Conservation (phyloP, 2,113 vertebrate species). For the Ammodytes dubius region DNA sequence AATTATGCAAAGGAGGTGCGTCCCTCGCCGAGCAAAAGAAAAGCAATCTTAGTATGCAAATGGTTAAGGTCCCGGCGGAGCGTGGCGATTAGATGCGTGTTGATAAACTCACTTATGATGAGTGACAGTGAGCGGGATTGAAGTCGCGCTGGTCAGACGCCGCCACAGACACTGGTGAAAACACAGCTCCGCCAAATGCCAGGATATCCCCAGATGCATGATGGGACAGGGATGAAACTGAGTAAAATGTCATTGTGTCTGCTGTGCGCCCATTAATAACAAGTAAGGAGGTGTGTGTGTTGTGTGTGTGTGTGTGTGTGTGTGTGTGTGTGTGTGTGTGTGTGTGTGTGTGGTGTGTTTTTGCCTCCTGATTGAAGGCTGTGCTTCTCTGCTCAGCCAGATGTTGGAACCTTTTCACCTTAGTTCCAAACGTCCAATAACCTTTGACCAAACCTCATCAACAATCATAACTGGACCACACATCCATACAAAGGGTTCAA, state of each 20-base stretch:
- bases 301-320: too few species aligned
- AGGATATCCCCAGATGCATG: conserved; percentile 89
- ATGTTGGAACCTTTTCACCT: conserved; percentile 84
- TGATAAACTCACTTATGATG: conserved; percentile 93
- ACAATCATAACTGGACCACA: conserved; percentile 14
- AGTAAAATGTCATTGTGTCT: conserved; percentile 87
- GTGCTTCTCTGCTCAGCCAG: conserved; percentile 85
- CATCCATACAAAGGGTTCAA: conserved; percentile 24
- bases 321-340: too few species aligned
- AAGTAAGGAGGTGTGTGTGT: conserved; percentile 78
- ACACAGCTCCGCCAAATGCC: conserved; percentile 87
- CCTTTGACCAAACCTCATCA: conserved; percentile 75
- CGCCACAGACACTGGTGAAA: conserved; percentile 88
- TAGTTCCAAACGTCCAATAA: conserved; percentile 76
- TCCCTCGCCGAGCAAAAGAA: conserved; percentile 89
- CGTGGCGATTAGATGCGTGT: conserved; percentile 86
- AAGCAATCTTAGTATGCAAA: conserved; percentile 93
- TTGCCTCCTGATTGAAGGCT: conserved; percentile 86
- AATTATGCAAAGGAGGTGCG: conserved; percentile 91
- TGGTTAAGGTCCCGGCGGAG: conserved; percentile 90
- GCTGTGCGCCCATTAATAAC: conserved; percentile 87
- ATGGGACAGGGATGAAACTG: conserved; percentile 86
- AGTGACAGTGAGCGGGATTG: conserved; percentile 92
- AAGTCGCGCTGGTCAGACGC: conserved; percentile 87
- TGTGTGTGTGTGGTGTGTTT: conserved; percentile 51